phyloP scores from a whole-genome alignment of 2,888 invertebrate species.

The Onthophagus sagittarius region DNA sequence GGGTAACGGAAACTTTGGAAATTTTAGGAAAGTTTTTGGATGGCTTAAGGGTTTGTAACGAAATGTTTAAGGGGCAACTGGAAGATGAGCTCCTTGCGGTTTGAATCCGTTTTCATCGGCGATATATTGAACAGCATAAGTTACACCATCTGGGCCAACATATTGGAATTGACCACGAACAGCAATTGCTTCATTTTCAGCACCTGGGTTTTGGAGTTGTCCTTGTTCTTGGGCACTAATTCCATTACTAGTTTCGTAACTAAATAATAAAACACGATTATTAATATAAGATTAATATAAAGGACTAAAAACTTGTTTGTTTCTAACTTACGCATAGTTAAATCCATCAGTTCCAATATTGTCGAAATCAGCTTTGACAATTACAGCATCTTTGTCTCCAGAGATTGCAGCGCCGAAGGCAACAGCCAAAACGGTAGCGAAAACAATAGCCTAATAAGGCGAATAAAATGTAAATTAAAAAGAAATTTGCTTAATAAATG shows the following conservation, averaged over 20 bases:
- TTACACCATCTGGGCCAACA: conserved; percentile 57
- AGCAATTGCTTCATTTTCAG: conserved; percentile 58
- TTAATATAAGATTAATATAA: background rate
- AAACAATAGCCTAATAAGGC: conserved; percentile 28
- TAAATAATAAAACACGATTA: conserved; percentile 33
- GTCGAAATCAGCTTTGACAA: conserved; percentile 58
- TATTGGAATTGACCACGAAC: conserved; percentile 61
- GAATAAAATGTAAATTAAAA: background rate
- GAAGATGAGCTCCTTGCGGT: conserved; percentile 50
- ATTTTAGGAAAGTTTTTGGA: conserved; percentile 1
- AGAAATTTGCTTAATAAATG: background rate
- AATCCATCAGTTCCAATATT: conserved; percentile 52
- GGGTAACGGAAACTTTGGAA: background rate
- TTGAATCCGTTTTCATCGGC: conserved; percentile 61
- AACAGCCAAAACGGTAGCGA: conserved; percentile 28
- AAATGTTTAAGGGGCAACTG: conserved; percentile 35
- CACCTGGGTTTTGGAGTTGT: conserved; percentile 57
- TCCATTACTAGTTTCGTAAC: conserved; percentile 64
- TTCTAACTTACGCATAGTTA: conserved; percentile 39
- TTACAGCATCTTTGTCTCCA: conserved; percentile 54
- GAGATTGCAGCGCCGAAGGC: conserved; percentile 18
- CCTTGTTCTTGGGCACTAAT: conserved; percentile 59
- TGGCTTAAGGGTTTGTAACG: background rate
- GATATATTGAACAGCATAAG: conserved; percentile 58
- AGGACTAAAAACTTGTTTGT: background rate